A percentile compares a stretch with the other conserved stretches of the same genome.
Conservation (phyloP, 2,797 vertebrate species). For the Lepus townsendii region DNA sequence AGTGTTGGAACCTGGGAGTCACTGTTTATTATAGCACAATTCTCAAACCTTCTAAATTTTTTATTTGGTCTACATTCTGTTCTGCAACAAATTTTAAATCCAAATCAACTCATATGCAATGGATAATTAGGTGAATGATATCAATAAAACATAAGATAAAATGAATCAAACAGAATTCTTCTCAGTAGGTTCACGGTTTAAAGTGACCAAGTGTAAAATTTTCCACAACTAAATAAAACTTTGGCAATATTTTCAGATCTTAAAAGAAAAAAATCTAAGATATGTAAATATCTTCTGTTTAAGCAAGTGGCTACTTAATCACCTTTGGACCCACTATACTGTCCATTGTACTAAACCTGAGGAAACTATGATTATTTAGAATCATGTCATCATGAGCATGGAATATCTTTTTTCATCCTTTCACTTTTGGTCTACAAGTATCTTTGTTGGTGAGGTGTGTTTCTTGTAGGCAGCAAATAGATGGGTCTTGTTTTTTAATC, state of each 20-base stretch:
- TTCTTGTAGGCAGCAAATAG: too few species aligned
- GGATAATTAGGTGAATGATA: neutral
- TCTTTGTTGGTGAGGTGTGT: too few species aligned
- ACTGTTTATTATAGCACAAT: neutral
- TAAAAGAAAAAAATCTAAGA: neutral
- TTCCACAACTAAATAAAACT: neutral
- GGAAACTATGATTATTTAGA: neutral
- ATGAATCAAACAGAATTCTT: neutral
- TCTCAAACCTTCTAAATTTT: neutral
- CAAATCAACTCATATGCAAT: neutral
- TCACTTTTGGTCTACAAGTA: too few species aligned
- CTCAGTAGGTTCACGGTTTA: neutral
- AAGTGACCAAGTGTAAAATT: neutral
- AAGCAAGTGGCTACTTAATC: neutral
- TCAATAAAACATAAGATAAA: neutral
- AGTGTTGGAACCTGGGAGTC: neutral
- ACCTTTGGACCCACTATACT: neutral
- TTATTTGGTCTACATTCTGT: neutral
- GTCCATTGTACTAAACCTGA: neutral
- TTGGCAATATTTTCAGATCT: slow-evolving; percentile 4
- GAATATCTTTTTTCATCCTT: too few species aligned
- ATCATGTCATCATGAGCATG: too few species aligned
- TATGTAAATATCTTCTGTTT: neutral
- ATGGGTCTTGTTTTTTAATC: too few species aligned
- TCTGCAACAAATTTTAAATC: slow-evolving; percentile 15